Evolutionary conservation across 2,113 vertebrate species (phyloP), one percentile per base, ranked within the genome.

Genomic region (Cephalopholis sonnerati): DNA sequence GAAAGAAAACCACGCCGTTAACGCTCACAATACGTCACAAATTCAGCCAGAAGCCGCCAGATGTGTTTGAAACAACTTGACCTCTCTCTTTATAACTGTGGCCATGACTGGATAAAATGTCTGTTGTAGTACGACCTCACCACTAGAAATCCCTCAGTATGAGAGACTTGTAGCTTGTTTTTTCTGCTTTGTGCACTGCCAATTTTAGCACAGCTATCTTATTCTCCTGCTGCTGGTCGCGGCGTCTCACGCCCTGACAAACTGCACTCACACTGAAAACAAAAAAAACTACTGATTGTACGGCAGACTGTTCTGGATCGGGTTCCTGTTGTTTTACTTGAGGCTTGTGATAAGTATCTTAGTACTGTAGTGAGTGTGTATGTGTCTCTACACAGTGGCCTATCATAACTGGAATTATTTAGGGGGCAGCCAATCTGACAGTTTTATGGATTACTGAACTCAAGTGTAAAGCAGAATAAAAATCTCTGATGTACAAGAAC

Each of bases 131-230:
- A 15, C 24, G 54, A 91, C 41, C 63, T 85, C 84, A 88, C 80
- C 57, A 46, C 71, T 86, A 90, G 81, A 75, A 74, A 78, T 70
- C 65, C 54, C 70, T 55, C 36, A 65, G 82, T 81, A 51, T 50
- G 44, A 77, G 55, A 78, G 58, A 80, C 62, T 67, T 70, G 71
- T 67, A 71, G 79, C 81, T 86, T 78, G 79, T 39, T 85, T 77
- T 81, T 83, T 83, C 83, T 83, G 87, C 91, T 74, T 44, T 81
- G 72, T 85, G 89, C 92, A 93, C 94, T 93, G 92, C 93, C 91
- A 84, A 83, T 74, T 81, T 79, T 65, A 54, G 88, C 89, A 93
- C 91, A 81, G n/a, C 58, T 44, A 44, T 44, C 10, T 71, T 66
- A 39, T 90, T 83, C 85, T 79, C 36, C 51, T 80, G 77, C 74